Evolutionary conservation across 2,888 invertebrate genomes (phyloP), one percentile per base, ranked within the genome.

Genomic region (Saturnia japonica): DNA sequence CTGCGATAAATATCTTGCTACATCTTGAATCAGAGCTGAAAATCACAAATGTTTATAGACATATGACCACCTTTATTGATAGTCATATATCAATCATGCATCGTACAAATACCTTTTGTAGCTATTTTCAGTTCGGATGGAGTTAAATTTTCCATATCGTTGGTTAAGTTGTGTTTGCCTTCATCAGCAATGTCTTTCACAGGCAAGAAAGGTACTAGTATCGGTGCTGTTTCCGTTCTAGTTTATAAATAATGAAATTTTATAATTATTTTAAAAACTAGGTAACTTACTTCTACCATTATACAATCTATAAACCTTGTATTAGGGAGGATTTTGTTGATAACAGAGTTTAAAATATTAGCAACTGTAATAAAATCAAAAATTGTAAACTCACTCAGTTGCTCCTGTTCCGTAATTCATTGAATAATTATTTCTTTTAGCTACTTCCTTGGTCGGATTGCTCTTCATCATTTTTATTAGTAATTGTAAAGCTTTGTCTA

Each of bases 111-210:
- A 91, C 91, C 76, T 86, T 88, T 85, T 80, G 86, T 86, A n/a
- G 90, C 81, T 6, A 76, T 67, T 74, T 79, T 76, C 16, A 91
- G 75, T 12, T 82, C 79, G 11, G 82, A 22, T 2, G 89, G 86
- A 1, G 86, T 87, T 7, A 72, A 28, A 4, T 68, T 66, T 69
- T 84, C 79, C 77, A 89, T 82, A 43, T 89, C 88, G 54, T 71
- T 74, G 0, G 74, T 73, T 42, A 91, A 76, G 51, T 85, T 85
- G 1, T 54, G 72, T 73, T 85, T 87, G 1, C 79, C 83, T 77
- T 91, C 91, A 64, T 87, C 85, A 16, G 88, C 81, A 8, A 91
- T 85, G 72, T 91, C 91, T 77, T 89, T 91, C 0, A 91, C 74
- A 0, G 90, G 89, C 42, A 85, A 74, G 74, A 79, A 89, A 6